Base-by-base conservation (phyloP, 2,888 invertebrate species). In the Polia nebulosa region DNA sequence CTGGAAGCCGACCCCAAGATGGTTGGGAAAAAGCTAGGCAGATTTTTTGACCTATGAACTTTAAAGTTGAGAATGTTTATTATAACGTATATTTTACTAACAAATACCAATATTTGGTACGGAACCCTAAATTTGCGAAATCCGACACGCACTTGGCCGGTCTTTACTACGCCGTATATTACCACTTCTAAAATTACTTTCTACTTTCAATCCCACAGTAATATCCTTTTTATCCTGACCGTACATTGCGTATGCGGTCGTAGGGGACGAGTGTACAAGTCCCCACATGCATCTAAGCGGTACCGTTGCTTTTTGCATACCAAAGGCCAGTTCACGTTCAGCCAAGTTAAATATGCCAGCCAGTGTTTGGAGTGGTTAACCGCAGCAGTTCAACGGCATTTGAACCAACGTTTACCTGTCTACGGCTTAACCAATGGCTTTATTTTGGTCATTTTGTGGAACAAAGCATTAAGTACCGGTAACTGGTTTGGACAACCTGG, bases 291-390 rank as follows among this genome's bases (percentile, higher is more conserved):
- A 68, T 60, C 56, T 63, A 39, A 58, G 39, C 68, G 34, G 56
- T 44, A 66, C 36, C 34, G 20, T 68, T 57, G 70, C 80, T 76
- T 76, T 76, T 76, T 76, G 76, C 76, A 76, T 76, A 69, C 62
- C 59, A 76, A 76, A 76, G 80, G 62, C 47, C 44, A 29, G 41
- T 74, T 63, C 20, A 63, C 76, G 62, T 68, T 69, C 56, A 47
- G 49, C 39, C 13, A 76, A 76, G 59, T 80, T 76, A 80, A 76
- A 80, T 57, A 76, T 53, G 34, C 69, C 68, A 25, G 34, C 69
- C 68, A 25, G 59, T 76, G 76, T 80, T 76, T 76, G 52, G 51
- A 76, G 80, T 63, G 76, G 80, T 76, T 49, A 69, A 76, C 76
- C 76, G 20, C 76, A 68, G 27, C 69, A 80, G 80, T 76, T 63